A percentile compares a stretch with the other conserved stretches of the same genome.
These are phyloP conservation scores for Falco naumanni DNA, from an alignment of 2,797 vertebrate genomes.

Conservation along the genomic window DNA sequence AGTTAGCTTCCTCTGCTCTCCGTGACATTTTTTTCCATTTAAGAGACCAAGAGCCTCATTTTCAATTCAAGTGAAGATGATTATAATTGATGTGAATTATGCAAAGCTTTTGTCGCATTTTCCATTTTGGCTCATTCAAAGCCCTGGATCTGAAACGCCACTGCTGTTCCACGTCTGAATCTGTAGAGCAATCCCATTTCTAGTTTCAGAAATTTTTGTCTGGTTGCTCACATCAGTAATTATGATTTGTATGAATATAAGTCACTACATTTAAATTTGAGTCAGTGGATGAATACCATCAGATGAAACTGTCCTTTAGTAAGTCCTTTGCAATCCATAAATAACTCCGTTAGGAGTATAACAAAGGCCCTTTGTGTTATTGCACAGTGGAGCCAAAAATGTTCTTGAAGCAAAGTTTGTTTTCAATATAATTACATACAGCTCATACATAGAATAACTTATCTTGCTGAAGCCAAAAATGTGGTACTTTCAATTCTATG, in stretches of 20 bases:
- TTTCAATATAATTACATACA: slow-evolving; percentile 53
- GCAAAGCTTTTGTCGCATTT: slow-evolving; percentile 28
- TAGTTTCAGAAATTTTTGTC: slow-evolving; percentile 39
- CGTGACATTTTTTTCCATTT: not conserved
- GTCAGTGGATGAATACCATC: slow-evolving; percentile 11
- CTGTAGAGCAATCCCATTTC: not conserved
- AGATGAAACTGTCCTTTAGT: slow-evolving; percentile 29
- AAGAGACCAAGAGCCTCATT: slow-evolving; percentile 7
- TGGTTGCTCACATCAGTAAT: slow-evolving; percentile 4
- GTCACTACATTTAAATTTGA: slow-evolving; percentile 14
- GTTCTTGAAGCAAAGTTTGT: slow-evolving; percentile 63
- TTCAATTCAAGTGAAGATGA: slow-evolving; percentile 38
- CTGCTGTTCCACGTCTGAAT: not conserved
- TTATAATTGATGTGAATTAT: slow-evolving; percentile 60
- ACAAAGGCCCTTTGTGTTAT: slow-evolving; percentile 62
- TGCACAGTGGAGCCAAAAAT: slow-evolving; percentile 57
- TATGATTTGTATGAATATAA: not conserved
- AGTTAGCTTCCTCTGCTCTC: not conserved
- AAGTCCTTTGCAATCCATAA: slow-evolving; percentile 49
- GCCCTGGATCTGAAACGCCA: not conserved
- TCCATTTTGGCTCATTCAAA: slow-evolving; percentile 14
- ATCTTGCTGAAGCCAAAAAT: not conserved
- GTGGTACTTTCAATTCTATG: not conserved
- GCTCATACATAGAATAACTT: slow-evolving; percentile 53
- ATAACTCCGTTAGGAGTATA: slow-evolving; percentile 57